Evolutionary conservation across 2,888 invertebrate species (phyloP).

Genomic region (Cancer borealis): DNA sequence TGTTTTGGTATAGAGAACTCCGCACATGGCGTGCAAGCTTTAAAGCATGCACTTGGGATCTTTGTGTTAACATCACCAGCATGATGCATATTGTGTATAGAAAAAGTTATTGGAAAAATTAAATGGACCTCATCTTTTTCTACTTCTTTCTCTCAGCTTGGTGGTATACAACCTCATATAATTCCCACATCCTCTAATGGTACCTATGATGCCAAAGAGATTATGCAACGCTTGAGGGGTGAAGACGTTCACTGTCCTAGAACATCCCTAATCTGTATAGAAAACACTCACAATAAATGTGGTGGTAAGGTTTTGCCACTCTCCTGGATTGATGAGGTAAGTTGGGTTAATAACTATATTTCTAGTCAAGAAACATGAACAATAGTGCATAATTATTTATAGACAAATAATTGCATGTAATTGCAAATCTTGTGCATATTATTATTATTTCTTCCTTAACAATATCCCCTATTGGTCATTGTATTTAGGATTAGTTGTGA

Average conservation of each 20-base stretch:
- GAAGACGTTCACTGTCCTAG: slow-evolving; percentile 80
- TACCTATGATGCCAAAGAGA: slow-evolving; percentile 80
- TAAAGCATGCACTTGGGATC: too few species aligned
- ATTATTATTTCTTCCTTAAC: too few species aligned
- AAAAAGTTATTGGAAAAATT: not conserved
- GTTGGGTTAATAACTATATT: not conserved
- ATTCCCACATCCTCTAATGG: slow-evolving; percentile 81
- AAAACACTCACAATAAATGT: slow-evolving; percentile 82
- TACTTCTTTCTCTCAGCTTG: slow-evolving; percentile 76
- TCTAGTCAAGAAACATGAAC: too few species aligned
- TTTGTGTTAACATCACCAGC: too few species aligned
- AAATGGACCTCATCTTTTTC: not conserved
- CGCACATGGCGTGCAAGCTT: too few species aligned
- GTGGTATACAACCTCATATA: slow-evolving; percentile 80
- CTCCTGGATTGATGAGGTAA: slow-evolving; percentile 80
- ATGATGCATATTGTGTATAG: not conserved
- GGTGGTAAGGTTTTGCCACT: slow-evolving; percentile 81
- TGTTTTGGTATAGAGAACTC: too few species aligned
- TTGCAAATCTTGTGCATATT: too few species aligned
- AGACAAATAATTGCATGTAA: too few species aligned
- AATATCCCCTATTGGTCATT: too few species aligned
- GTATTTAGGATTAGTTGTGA: too few species aligned
- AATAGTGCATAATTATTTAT: too few species aligned
- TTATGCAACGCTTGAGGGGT: slow-evolving; percentile 79
- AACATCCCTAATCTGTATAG: slow-evolving; percentile 81